These are phyloP conservation scores for Synergus itoensis DNA, from an alignment of 2,888 invertebrate species.

Conservation along the genomic window DNA sequence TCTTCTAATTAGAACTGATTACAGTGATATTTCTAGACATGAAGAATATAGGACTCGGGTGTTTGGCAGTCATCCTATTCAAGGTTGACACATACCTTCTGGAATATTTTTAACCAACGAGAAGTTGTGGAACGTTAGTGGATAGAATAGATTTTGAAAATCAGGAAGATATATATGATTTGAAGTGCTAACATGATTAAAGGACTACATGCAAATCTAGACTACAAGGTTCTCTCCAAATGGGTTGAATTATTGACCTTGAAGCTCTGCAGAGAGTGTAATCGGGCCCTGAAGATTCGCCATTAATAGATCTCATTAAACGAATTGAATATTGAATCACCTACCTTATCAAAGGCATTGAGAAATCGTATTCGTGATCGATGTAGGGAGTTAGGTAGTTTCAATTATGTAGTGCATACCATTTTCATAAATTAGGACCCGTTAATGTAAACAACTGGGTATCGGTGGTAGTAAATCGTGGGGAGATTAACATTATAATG, in stretches of 20 bases:
- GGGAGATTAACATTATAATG: conserved; percentile 5
- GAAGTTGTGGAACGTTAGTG: not conserved
- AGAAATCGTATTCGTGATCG: not conserved
- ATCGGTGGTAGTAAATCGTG: not conserved
- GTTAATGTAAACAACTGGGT: conserved; percentile 10
- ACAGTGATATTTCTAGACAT: not conserved
- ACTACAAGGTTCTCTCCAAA: conserved; percentile 9
- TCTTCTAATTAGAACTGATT: conserved; percentile 3
- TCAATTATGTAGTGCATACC: conserved; percentile 1
- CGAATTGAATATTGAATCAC: conserved; percentile 24
- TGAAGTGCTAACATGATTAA: not conserved
- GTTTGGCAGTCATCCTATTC: conserved; percentile 8
- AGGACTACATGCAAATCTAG: not conserved
- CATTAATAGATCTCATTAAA: conserved; percentile 25
- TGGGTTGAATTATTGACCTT: conserved; percentile 24
- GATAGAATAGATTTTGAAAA: too few species aligned
- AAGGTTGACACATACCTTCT: not conserved
- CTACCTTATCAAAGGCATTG: not conserved
- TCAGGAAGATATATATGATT: not conserved
- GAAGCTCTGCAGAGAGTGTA: not conserved
- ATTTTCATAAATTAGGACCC: conserved; percentile 30
- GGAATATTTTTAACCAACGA: not conserved
- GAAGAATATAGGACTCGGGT: not conserved
- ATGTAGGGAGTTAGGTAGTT: not conserved
- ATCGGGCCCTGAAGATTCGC: conserved; percentile 5